Base-by-base conservation (phyloP, 2,888 invertebrate species). In the Tinea semifulvella region DNA sequence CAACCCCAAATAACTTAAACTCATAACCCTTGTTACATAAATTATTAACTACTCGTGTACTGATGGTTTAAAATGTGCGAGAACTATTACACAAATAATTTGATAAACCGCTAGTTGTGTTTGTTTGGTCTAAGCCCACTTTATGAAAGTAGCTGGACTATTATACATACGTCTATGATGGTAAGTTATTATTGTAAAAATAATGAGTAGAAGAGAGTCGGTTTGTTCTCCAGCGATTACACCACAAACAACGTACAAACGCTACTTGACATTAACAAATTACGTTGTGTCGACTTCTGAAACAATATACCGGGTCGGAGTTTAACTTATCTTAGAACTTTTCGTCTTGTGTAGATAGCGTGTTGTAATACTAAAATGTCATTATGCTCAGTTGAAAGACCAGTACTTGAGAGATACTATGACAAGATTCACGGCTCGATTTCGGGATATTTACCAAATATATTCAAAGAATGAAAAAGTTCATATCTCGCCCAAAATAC, bases 341-440 rank as follows among this genome's bases (percentile, higher is more conserved):
- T 75, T 77, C 72, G 73, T 73, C 69, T 69, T 65, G 63, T 67
- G 64, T 70, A 74, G 76, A 79, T 79, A 79, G 74, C 72, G 66
- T 69, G 74, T 73, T 77, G 74, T 77, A 77, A 70, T 73, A 77
- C 75, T 76, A 75, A 79, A 79, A 76, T 76, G 76, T 76, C 77
- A 79, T 79, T 77, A 75, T 69, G 71, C 66, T 68, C 62, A 56
- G 66, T 57, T 54, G 58, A 61, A 60, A 66, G 65, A 61, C 63
- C 63, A 61, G 64, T 61, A 60, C 64, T 62, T 65, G 68, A 68
- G 67, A 68, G 67, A 68, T 68, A 69, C 8, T 16, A 11, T 42
- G 42, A 42, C 27, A 26, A 22, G 22, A n/a, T 40, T 36, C 11
- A 31, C 13, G 7, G 2, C 2, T 31, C 7, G 14, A 14, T 31